Evolutionary conservation across 2,113 vertebrate genomes (phyloP).

Genomic region (Neodontobutis hainanensis): DNA sequence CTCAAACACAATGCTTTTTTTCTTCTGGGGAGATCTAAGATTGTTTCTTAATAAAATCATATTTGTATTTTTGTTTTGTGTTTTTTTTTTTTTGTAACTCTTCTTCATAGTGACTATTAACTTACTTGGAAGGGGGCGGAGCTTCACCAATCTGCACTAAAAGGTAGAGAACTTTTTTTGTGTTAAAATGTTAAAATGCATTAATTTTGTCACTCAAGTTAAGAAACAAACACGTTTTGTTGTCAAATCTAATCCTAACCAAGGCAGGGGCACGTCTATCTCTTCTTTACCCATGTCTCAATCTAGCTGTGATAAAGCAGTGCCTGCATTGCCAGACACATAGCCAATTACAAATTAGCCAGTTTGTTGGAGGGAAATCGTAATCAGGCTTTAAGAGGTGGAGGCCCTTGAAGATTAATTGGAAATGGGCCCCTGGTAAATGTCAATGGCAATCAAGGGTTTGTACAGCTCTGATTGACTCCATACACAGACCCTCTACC

Average conservation of each 20-base stretch:
- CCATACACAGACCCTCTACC: conserved; percentile 72
- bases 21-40: no score
- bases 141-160: no score
- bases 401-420: conserved; percentile 85
- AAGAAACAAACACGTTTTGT: conserved; percentile 27
- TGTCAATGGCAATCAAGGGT: conserved; percentile 82
- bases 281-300: conserved; percentile 56
- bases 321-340: conserved; percentile 67
- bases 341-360: conserved; percentile 83
- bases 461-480: conserved; percentile 77
- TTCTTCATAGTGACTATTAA: no score
- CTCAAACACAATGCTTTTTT: no score
- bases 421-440: conserved; percentile 81
- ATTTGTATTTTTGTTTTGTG: no score
- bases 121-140: no score
- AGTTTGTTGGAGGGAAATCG: conserved; percentile 74
- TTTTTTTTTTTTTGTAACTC: no score
- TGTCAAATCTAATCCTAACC: conserved; percentile 12
- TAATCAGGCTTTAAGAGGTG: conserved; percentile 82
- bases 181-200: no score
- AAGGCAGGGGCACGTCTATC: conserved; percentile 16
- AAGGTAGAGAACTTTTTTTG: no score
- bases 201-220: no score
- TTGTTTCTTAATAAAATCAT: no score
- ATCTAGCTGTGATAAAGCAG: conserved; percentile 67